Percentiles rank a stretch among this genome's conserved stretches.
Evolutionary conservation across 2,888 invertebrate species (phyloP).

Genomic region (Pseudococcus viburni): DNA sequence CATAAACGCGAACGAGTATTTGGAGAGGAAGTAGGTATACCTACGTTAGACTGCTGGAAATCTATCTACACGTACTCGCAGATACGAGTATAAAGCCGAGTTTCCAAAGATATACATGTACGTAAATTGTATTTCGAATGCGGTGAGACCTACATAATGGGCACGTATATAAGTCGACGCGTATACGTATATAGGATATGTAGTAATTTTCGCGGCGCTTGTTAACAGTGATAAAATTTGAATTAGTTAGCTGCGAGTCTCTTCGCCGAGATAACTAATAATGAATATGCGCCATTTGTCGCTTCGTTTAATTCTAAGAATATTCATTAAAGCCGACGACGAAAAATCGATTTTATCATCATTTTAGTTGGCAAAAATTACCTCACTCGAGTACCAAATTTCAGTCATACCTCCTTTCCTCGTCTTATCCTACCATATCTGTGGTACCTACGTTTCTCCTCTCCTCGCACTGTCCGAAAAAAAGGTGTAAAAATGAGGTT

Average conservation of each 20-base stretch:
- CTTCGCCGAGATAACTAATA: constrained; percentile 53
- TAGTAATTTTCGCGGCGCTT: constrained; percentile 48
- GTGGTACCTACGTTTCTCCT: no score
- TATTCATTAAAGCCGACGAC: constrained; percentile 19
- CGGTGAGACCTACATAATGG: constrained; percentile 22
- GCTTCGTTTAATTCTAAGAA: constrained; percentile 50
- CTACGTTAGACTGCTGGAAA: neutral
- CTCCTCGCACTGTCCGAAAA: no score
- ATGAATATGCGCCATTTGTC: constrained; percentile 48
- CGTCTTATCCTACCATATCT: neutral
- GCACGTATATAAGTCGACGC: constrained; percentile 44
- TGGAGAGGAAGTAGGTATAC: neutral
- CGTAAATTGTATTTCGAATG: constrained; percentile 47
- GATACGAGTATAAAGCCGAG: neutral
- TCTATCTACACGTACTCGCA: neutral
- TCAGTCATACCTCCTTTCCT: neutral
- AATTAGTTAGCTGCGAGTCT: constrained; percentile 40
- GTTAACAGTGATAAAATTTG: constrained; percentile 56
- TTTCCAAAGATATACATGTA: constrained; percentile 16
- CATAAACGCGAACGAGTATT: neutral
- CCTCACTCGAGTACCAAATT: neutral
- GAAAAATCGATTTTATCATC: constrained; percentile 36
- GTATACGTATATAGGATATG: neutral
- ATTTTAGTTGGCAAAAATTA: constrained; percentile 11
- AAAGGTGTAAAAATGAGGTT: constrained; percentile 1